A percentile compares a stretch with the other conserved stretches of the same genome.
phyloP scores from a whole-genome alignment of 1,140 invertebrate genomes.

The Heterodera schachtii region DNA sequence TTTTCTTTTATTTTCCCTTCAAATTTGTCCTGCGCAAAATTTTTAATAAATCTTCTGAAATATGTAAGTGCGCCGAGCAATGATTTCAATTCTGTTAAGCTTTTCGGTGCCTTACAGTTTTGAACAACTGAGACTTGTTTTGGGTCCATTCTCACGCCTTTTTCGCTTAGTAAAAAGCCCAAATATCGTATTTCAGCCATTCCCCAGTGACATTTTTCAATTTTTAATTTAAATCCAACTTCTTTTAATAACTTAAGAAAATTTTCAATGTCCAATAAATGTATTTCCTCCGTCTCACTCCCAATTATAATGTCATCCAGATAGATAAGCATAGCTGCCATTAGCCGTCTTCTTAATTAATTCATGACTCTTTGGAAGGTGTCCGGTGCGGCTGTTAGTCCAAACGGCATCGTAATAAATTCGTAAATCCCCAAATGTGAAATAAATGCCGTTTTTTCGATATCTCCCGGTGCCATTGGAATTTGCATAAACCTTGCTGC shows the following conservation, averaged over 20 bases:
- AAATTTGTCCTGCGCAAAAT: conserved; percentile 13
- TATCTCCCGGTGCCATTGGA: conserved; percentile 16
- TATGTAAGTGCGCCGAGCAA: conserved; percentile 30
- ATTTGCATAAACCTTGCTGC: too few species aligned
- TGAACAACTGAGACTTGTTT: conserved; percentile 23
- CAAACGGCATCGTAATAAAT: too few species aligned
- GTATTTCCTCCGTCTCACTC: conserved; percentile 17
- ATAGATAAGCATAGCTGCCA: not conserved
- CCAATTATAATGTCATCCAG: not conserved
- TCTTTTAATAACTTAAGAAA: not conserved
- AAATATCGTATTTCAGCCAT: conserved; percentile 25
- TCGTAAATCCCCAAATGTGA: too few species aligned
- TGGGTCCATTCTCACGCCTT: conserved; percentile 1
- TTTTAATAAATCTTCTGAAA: conserved; percentile 31
- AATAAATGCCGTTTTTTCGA: not conserved
- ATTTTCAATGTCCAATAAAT: conserved; percentile 16
- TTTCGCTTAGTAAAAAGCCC: conserved; percentile 21
- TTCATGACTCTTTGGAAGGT: conserved; percentile 2
- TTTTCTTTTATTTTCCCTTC: conserved; percentile 5
- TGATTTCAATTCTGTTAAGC: conserved; percentile 22
- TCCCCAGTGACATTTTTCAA: too few species aligned
- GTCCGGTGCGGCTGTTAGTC: too few species aligned
- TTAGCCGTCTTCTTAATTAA: not conserved
- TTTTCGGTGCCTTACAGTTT: conserved; percentile 33
- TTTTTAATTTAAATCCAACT: too few species aligned